Evolutionary conservation across 2,797 vertebrate species (phyloP).

Genomic region (Decapterus maruadsi): DNA sequence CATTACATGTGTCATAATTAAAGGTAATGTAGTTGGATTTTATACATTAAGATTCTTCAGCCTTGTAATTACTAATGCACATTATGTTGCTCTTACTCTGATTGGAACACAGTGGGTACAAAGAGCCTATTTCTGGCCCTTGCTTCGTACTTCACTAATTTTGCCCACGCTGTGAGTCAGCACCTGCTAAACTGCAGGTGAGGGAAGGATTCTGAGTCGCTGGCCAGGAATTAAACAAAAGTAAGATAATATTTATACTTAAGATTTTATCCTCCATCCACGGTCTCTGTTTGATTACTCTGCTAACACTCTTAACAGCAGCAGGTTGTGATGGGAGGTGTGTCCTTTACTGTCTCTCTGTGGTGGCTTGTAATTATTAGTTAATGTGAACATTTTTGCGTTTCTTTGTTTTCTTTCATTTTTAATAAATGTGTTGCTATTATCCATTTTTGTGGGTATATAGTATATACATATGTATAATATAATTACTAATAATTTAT

Average conservation of each 20-base stretch:
- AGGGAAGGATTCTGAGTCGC: background rate
- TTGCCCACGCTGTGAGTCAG: slow-evolving; percentile 43
- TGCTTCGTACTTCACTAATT: slow-evolving; percentile 16
- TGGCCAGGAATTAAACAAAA: slow-evolving; percentile 7
- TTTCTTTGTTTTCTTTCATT: background rate
- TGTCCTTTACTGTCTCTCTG: no score
- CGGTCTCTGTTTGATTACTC: no score
- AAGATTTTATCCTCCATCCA: no score
- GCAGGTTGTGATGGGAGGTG: no score
- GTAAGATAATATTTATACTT: background rate
- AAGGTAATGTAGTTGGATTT: slow-evolving; percentile 1
- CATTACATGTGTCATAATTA: background rate
- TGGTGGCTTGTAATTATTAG: no score
- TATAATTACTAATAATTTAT: no score
- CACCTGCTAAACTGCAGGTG: slow-evolving; percentile 24
- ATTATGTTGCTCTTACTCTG: background rate
- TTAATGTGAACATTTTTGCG: no score
- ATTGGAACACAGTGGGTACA: slow-evolving; percentile 17
- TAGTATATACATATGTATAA: no score
- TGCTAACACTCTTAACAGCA: no score
- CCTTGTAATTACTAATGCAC: background rate
- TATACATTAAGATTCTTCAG: background rate
- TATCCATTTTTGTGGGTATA: background rate
- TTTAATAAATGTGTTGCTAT: background rate
- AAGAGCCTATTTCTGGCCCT: slow-evolving; percentile 9